Evolutionary conservation across 2,797 vertebrate genomes (phyloP).

Genomic region (Sebastes vulpes): DNA sequence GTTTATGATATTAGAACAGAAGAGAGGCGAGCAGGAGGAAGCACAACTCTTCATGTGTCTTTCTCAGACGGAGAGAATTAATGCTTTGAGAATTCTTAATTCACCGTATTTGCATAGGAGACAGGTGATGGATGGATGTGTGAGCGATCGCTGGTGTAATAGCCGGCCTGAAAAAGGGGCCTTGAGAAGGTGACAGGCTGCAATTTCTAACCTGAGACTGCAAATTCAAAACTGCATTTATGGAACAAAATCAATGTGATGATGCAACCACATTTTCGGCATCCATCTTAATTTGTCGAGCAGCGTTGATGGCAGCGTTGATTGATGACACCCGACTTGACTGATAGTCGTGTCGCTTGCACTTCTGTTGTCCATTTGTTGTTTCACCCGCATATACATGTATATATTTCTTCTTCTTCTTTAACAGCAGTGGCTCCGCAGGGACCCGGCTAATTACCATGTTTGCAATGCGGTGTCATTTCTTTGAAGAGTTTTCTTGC

Average conservation of each 20-base stretch:
- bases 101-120: conserved; percentile 29
- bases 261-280: conserved; percentile 41
- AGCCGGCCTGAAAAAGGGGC: conserved; percentile 11
- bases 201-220: conserved; percentile 33
- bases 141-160: conserved; percentile 6
- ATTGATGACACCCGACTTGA: conserved; percentile 63
- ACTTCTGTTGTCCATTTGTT: conserved; percentile 7
- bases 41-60: conserved; percentile 4
- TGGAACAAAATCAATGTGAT: conserved; percentile 45
- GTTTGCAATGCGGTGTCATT: conserved; percentile 33
- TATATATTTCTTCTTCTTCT: neutral
- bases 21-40: conserved; percentile 18
- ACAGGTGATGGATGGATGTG: conserved; percentile 49
- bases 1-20: conserved; percentile 60
- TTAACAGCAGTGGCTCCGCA: neutral
- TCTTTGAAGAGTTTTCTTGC: conserved; percentile 40
- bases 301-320: conserved; percentile 36
- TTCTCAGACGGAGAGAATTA: conserved; percentile 3
- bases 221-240: conserved; percentile 35
- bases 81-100: conserved; percentile 37
- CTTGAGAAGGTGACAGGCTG: conserved; percentile 33
- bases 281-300: conserved; percentile 65
- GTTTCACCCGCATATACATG: neutral
- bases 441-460: conserved; percentile 33
- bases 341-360: conserved; percentile 52